Base-by-base conservation (phyloP, 2,113 vertebrate species). In the Elanoides forficatus region DNA sequence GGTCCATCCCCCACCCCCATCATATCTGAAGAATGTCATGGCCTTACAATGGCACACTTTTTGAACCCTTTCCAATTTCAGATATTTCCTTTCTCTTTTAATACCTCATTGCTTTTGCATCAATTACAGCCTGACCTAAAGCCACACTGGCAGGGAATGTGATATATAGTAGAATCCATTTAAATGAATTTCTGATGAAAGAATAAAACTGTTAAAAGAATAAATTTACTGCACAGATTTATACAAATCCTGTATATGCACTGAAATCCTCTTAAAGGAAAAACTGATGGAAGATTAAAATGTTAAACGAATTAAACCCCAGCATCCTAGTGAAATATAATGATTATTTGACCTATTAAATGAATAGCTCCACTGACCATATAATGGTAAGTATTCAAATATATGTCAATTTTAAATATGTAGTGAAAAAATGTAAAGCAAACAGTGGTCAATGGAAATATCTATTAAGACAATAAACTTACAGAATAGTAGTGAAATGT, bases 101-200 rank as follows among this genome's bases (percentile, higher is more conserved):
- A 98, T 98, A 98, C 94, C 95, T 98, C 98, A 97, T 97, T 98
- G 97, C 98, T 98, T 98, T 97, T 98, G 97, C 98, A 98, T 98
- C 98, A 98, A 98, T 98, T 98, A 98, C 92, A 96, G 91, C 84
- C 95, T 98, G 98, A 98, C 97, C 97, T 97, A 96, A 97, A 98
- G 97, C 95, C 97, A 95, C 96, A 88, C 89, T 96, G 94, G 97
- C 97, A 98, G 63, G 97, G 87, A 95, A 97, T 96, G 90, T 98
- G 97, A 98, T 98, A 98, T 98, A 98, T 96, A 93, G 98, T 76
- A 52, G 95, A 97, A 98, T 97, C 97, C 95, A 98, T 97, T 98
- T 97, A 98, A 98, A 98, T 98, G 96, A 98, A 98, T 98, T 98
- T 98, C 98, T 98, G 98, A 98, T 98, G 98, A 97, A 98, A 98